Conservation (phyloP, 2,888 invertebrate species). For the Drosophila dives region DNA sequence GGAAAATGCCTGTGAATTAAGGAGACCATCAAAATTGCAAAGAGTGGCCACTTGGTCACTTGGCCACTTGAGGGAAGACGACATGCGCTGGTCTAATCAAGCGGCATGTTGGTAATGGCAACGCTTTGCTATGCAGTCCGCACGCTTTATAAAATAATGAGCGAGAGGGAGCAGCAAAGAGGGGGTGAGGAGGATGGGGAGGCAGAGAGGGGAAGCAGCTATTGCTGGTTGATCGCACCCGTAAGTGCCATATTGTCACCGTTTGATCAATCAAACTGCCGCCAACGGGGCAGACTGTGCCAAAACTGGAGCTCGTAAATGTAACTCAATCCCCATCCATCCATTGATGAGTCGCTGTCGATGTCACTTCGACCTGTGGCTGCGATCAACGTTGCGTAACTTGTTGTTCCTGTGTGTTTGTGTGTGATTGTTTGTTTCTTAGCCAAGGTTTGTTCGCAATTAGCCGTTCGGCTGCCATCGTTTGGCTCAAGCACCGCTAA, state of each 20-base stretch:
- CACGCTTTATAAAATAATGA: slow-evolving; percentile 81
- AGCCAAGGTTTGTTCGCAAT: slow-evolving; percentile 70
- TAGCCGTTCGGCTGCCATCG: slow-evolving; percentile 74
- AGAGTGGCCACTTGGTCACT: slow-evolving; percentile 6
- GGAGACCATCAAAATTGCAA: slow-evolving; percentile 38
- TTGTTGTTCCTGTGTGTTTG: slow-evolving; percentile 69
- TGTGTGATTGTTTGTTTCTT: slow-evolving; percentile 20
- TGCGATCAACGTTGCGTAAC: slow-evolving; percentile 70
- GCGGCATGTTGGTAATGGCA: slow-evolving; percentile 76
- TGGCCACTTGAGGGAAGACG: slow-evolving; percentile 3
- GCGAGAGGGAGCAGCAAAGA: slow-evolving; percentile 13
- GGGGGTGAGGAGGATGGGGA: not conserved
- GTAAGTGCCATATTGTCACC: slow-evolving; percentile 83
- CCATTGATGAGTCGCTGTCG: slow-evolving; percentile 64
- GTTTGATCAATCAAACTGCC: slow-evolving; percentile 80
- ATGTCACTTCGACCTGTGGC: slow-evolving; percentile 5
- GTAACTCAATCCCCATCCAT: slow-evolving; percentile 71
- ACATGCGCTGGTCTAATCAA: slow-evolving; percentile 63
- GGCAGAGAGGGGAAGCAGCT: slow-evolving; percentile 6
- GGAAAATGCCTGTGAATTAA: slow-evolving; percentile 46
- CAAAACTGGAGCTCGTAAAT: slow-evolving; percentile 68
- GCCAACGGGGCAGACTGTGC: slow-evolving; percentile 52
- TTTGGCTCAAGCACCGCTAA: slow-evolving; percentile 65
- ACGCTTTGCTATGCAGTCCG: slow-evolving; percentile 81
- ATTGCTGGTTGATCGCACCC: slow-evolving; percentile 68